phyloP scores from a whole-genome alignment of 2,113 vertebrate genomes.

The Arvicanthis niloticus region DNA sequence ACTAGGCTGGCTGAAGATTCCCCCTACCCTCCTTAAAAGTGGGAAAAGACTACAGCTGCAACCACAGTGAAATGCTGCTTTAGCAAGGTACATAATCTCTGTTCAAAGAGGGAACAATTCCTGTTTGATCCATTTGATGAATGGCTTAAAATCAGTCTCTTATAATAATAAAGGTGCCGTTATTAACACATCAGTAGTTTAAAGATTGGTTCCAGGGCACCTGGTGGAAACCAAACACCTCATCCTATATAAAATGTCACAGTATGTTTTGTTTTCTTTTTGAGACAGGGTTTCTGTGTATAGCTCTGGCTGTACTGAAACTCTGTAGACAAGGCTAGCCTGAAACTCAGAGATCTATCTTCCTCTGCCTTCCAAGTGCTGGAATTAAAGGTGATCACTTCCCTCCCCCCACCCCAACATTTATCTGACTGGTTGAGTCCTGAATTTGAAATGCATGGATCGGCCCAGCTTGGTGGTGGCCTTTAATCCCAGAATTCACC shows the following conservation, averaged over 20 bases:
- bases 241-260: not conserved
- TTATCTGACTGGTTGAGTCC: not conserved
- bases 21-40: not conserved
- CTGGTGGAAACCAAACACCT: not conserved
- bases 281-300: not conserved
- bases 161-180: not conserved
- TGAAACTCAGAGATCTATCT: not conserved
- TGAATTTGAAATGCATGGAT: not conserved
- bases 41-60: not conserved
- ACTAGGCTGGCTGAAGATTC: not conserved
- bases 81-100: not conserved
- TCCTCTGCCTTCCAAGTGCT: not conserved
- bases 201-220: not conserved
- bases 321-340: not conserved
- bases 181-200: not conserved
- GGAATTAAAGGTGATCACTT: not conserved
- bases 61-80: not conserved
- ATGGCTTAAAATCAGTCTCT: not conserved
- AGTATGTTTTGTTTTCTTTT: not conserved
- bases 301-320: not conserved
- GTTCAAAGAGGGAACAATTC: not conserved
- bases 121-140: not conserved
- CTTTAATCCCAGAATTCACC: not conserved
- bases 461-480: not conserved
- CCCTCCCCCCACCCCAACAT: not conserved